Base-by-base conservation (phyloP, 2,888 invertebrate genomes). In the Rhogogaster chlorosoma region DNA sequence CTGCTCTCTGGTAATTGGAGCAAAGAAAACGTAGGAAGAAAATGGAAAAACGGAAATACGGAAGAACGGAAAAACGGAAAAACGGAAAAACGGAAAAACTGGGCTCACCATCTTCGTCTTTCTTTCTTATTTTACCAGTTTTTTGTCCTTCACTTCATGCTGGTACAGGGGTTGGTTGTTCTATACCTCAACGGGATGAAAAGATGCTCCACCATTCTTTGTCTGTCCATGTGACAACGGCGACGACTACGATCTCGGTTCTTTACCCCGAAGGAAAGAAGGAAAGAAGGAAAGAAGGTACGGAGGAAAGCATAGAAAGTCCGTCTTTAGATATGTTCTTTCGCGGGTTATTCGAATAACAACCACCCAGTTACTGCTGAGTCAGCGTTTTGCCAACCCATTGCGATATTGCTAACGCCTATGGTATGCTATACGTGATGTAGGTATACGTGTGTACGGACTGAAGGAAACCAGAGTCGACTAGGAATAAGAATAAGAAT, bases 321-420 rank as follows among this genome's bases (percentile, higher is more conserved):
- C 53, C 32, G 18, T 73, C 67, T 29, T 67, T 22, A 22, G 57
- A 32, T 38, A 18, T 57, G 18, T 80, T 36, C 38, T 61, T 36
- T n/a, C 49, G 49, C 29, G 49, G 53, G 29, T 77, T 32, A 29
- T 49, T 77, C 57, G 36, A 36, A 80, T 80, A 80, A 80, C 80
- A 80, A 61, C 80, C 15, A 61, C 80, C 61, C 15, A 57, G 57
- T 61, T 36, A 15, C 26, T 36, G 86, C 83, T 85, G 88, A 88
- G 87, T 89, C 87, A 88, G 87, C 88, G 86, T 87, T 84, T 88
- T 86, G 78, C 61, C 32, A 67, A 78, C 22, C 61, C 61, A 80
- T 80, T 38, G 36, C 57, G 80, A 80, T 80, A 61, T 57, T 61
- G 80, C 80, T 80, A 80, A 80, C 80, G 57, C 57, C 26, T 61